Base-by-base conservation (phyloP, 2,113 vertebrate species). In the Charina bottae region DNA sequence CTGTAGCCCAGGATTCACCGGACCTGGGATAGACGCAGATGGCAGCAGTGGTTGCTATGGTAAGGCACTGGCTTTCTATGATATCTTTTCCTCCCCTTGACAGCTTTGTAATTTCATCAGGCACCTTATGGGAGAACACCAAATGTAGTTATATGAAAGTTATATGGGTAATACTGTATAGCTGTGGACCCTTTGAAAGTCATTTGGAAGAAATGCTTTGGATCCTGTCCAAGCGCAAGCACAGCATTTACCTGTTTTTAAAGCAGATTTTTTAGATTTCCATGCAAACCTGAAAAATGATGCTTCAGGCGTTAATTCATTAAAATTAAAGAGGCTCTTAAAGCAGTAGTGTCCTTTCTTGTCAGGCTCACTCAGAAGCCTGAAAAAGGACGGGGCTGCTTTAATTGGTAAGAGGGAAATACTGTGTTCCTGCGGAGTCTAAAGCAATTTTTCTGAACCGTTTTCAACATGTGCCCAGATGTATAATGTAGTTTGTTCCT, bases 1-100 rank as follows among this genome's bases (percentile, higher is more conserved):
- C 17, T 98, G 98, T 91, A 93, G 95, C 78, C 86, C 93, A 49
- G 98, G 98, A 92, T 98, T 97, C 93, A 97, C 97, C 0, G 98
- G 98, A 94, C 97, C 98, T 4, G 98, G 98, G 21, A 89, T 98
- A 90, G 95, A 93, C 0, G 97, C 97, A 94, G 97, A 98, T 2
- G 97, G 97, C 26, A 90, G 96, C 91, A 94, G 92, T 0, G 94
- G 96, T 64, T 98, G 98, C 83, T 88, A 97, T 92, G 98, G 98
- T 98, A 97, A 95, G 91, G 0, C 53, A 0, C 3, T 26, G 42
- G 8, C 9, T 10, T 2, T 94, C 33, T 7, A 91, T 60, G 28
- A 26, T 54, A 53, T 84, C 28, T 92, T 90, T 78, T 49, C 55
- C 26, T 87, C 68, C 78, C 68, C 91, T n/a, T 72, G 26, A 26